Evolutionary conservation across 2,797 vertebrate species (phyloP), one percentile per base, ranked within the genome.

Genomic region (Neosilurus hyrtlii): DNA sequence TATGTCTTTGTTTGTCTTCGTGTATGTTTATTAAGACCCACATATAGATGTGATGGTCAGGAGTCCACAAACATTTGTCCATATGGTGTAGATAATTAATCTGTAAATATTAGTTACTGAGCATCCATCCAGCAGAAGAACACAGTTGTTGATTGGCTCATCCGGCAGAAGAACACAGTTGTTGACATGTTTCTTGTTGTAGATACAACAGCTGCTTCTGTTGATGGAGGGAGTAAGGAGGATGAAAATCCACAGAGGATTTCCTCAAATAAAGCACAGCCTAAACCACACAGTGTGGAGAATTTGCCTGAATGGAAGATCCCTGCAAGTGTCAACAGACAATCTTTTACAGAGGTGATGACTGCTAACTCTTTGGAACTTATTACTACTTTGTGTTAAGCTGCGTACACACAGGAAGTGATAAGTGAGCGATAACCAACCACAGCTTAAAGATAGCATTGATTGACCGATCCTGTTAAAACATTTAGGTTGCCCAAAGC

Each of bases 331-430:
- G 8, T 90, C 66, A 84, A 71, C 75, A 90, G 84, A 1, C 89
- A 91, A 9, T 84, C 91, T 72, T 94, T 92, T 85, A 92, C 94
- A 74, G 91, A 94, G 94, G 94, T 95, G 80, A 11, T 20, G 79
- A 51, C 26, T 20, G 18, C 20, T 79, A 22, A 0, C 11, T 30
- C 49, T 43, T 24, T 0, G 15, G 18, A 37, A 2, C 15, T 8
- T 20, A 16, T 49, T 70, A 24, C 37, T 70, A 24, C 12, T n/a
- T 77, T 43, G 4, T 43, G 43, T 43, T 43, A 43, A 43, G 43
- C 43, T 43, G 43, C 8, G 43, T 43, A 43, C 8, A 5, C 43
- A 43, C 43, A 43, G 30, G 30, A 43, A 43, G 43, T 43, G 43
- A 43, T 43, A 30, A 30, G 30, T 2, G 30, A 30, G 30, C 30